These are phyloP conservation scores for Ursus arctos DNA, from an alignment of 2,113 vertebrate genomes.

Conservation along the genomic window DNA sequence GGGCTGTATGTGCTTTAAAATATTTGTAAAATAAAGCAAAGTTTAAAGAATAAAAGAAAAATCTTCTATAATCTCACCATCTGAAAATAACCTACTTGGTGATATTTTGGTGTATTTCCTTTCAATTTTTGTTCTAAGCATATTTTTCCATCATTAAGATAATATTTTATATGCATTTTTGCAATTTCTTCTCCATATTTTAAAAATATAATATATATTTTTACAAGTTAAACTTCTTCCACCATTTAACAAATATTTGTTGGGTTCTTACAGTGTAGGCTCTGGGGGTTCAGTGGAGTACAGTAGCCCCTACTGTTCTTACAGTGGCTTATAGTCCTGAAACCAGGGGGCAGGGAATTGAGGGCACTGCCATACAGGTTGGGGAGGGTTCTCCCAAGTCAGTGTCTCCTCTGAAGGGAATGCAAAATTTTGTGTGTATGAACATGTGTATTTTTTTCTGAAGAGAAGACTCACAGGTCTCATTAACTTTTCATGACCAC, in stretches of 20 bases:
- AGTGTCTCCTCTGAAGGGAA: background rate
- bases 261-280: background rate
- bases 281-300: background rate
- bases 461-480: background rate
- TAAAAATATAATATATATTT: background rate
- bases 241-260: background rate
- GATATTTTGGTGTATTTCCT: background rate
- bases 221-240: background rate
- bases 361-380: accelerated
- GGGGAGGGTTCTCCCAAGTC: background rate
- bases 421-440: background rate
- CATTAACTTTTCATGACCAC: background rate
- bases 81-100: background rate
- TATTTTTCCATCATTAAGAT: background rate
- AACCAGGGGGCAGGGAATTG: background rate
- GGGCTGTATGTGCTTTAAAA: background rate
- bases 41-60: background rate
- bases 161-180: background rate
- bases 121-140: background rate
- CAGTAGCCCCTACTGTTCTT: too few species aligned
- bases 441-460: background rate
- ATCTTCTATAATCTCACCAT: background rate
- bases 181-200: background rate
- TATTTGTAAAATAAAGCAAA: background rate
- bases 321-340: too few species aligned